phyloP scores from a whole-genome alignment of 2,888 invertebrate species.

The Chelonus formosanus region DNA sequence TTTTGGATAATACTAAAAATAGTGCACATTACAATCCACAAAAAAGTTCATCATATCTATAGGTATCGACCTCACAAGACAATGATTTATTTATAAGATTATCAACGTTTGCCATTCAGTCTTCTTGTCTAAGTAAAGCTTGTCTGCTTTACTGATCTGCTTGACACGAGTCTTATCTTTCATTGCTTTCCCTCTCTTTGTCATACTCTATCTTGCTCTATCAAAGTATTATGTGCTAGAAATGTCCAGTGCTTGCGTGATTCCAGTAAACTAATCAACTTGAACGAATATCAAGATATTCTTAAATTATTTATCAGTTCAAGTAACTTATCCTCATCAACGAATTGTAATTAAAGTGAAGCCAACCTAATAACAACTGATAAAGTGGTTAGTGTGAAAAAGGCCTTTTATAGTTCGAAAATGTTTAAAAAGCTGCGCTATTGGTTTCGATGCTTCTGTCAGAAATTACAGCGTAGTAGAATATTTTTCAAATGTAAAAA shows the following conservation, averaged over 20 bases:
- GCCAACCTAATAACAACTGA: too few relatives aligned
- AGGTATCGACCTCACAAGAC: constrained; percentile 26
- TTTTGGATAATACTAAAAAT: neutral
- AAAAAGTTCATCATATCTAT: neutral
- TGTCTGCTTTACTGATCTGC: constrained; percentile 16
- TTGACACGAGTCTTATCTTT: constrained; percentile 22
- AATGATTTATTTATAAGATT: constrained; percentile 43
- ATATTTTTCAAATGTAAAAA: constrained; percentile 43
- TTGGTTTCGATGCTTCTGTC: constrained; percentile 54
- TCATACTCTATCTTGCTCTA: constrained; percentile 25
- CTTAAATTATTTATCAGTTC: constrained; percentile 44
- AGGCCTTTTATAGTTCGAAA: neutral
- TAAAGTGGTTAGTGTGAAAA: too few relatives aligned
- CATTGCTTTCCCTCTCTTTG: constrained; percentile 1
- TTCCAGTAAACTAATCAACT: constrained; percentile 1
- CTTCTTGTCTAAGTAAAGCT: constrained; percentile 24
- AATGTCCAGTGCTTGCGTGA: constrained; percentile 2
- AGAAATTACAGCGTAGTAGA: constrained; percentile 47
- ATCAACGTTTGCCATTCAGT: constrained; percentile 43
- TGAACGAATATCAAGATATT: too few relatives aligned
- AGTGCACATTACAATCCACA: neutral
- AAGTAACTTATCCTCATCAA: too few relatives aligned
- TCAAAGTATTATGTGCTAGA: constrained; percentile 31
- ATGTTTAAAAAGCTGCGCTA: constrained; percentile 52
- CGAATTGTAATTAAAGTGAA: too few relatives aligned